These are phyloP conservation scores for Gymnocheta viridis DNA, from an alignment of 2,888 invertebrate genomes.

Conservation along the genomic window DNA sequence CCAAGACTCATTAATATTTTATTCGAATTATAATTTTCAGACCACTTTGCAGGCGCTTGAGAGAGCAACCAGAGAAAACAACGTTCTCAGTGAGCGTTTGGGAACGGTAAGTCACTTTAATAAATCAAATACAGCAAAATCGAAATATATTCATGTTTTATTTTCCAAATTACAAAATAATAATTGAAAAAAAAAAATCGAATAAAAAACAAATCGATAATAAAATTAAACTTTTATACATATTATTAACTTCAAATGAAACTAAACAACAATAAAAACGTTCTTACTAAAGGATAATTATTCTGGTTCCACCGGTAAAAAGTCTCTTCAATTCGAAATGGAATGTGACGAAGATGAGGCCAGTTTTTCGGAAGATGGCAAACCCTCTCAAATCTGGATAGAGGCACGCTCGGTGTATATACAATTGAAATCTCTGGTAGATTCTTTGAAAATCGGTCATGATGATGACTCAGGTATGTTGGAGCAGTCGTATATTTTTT, in stretches of 20 bases:
- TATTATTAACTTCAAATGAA: slow-evolving; percentile 28
- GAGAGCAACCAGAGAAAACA: slow-evolving; percentile 88
- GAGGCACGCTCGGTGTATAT: slow-evolving; percentile 89
- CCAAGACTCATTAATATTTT: neutral
- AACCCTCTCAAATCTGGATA: slow-evolving; percentile 84
- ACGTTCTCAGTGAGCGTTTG: slow-evolving; percentile 87
- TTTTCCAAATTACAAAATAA: neutral
- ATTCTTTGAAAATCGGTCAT: slow-evolving; percentile 89
- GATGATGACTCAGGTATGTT: slow-evolving; percentile 87
- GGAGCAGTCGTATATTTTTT: neutral
- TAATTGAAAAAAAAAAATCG: neutral
- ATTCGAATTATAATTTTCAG: slow-evolving; percentile 75
- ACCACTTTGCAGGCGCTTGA: slow-evolving; percentile 87
- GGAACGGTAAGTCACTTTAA: slow-evolving; percentile 83
- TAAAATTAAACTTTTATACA: neutral
- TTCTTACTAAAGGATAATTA: slow-evolving; percentile 75
- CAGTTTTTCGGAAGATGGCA: slow-evolving; percentile 80
- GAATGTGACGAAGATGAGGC: slow-evolving; percentile 89
- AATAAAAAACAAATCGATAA: neutral
- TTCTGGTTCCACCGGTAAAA: slow-evolving; percentile 80
- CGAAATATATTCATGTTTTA: neutral
- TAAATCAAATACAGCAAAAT: neutral
- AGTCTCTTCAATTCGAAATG: slow-evolving; percentile 94
- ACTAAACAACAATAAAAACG: neutral
- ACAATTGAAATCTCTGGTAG: slow-evolving; percentile 87